Evolutionary conservation across 2,888 invertebrate genomes (phyloP).

Genomic region (Sarcophaga carnaria): DNA sequence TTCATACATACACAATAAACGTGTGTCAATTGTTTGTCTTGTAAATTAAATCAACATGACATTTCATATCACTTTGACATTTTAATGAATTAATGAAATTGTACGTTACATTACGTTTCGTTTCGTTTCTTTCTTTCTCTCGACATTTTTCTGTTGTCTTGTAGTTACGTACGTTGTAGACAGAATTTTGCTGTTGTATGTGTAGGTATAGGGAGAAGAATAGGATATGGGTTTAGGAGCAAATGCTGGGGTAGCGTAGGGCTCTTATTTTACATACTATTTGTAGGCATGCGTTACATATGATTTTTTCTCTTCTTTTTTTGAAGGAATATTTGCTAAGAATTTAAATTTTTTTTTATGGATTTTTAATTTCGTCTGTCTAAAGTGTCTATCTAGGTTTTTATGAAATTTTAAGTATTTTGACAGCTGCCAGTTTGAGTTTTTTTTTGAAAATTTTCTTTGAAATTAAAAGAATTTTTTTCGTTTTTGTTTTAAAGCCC

Average conservation of each 20-base stretch:
- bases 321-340: background rate
- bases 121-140: background rate
- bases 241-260: background rate
- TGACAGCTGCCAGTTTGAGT: constrained; percentile 64
- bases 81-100: constrained; percentile 70
- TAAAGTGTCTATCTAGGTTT: constrained; percentile 49
- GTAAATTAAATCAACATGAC: constrained; percentile 67
- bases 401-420: constrained; percentile 61
- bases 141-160: background rate
- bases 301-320: too few relatives aligned
- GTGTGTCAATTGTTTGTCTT: constrained; percentile 64
- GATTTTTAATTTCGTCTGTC: constrained; percentile 46
- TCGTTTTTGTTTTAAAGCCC: constrained; percentile 15
- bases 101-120: constrained; percentile 44
- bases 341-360: constrained; percentile 23
- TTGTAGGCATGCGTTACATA: background rate
- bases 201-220: background rate
- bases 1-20: constrained; percentile 34
- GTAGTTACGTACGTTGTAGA: background rate
- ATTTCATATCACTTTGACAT: constrained; percentile 69
- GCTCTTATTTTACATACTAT: background rate
- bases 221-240: background rate
- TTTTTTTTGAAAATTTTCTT: constrained; percentile 3
- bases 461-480: background rate
- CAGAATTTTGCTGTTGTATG: background rate